Base-by-base conservation (phyloP, 2,888 invertebrate genomes). In the Xiphydria camelus region DNA sequence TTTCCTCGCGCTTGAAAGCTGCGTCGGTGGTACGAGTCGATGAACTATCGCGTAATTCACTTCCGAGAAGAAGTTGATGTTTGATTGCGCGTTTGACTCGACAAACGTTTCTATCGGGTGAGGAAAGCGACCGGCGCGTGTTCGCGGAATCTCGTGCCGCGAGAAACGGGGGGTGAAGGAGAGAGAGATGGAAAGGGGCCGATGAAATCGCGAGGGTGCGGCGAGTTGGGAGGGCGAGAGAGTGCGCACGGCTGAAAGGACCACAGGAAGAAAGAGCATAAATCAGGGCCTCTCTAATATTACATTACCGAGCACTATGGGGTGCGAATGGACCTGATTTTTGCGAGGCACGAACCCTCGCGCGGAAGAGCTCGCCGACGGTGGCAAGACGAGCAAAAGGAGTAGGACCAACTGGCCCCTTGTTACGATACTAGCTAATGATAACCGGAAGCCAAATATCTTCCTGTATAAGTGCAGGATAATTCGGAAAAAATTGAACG, bases 61-160 rank as follows among this genome's bases (percentile, higher is more conserved):
- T 63, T 63, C 53, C 47, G 41, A 57, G 55, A 63, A 60, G 61
- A 63, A 63, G 55, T 57, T 59, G 52, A 60, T 61, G 58, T 62
- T 62, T 60, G 62, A 62, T 62, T 62, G 63, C 63, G 50, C 53
- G 55, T 47, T 49, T 55, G 51, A 49, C 55, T 62, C 60, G 57
- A 61, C 55, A 57, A 63, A 60, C 60, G 57, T 45, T 51, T 35
- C 41, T 41, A 37, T 19, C 38, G 34, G 15, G 36, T 40, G 47
- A 46, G 44, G 47, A 29, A 36, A 32, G 47, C 45, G 45, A 35
- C 36, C 34, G 40, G 21, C n/a, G 21, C 31, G 21, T 21, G 31
- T 29, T 40, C 31, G 40, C 17, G 10, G 31, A 38, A 33, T 26
- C 18, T 34, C 20, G 31, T 38, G 23, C 15, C 23, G 22, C 6